phyloP scores from a whole-genome alignment of 2,888 invertebrate species.

The Steinernema hermaphroditum region DNA sequence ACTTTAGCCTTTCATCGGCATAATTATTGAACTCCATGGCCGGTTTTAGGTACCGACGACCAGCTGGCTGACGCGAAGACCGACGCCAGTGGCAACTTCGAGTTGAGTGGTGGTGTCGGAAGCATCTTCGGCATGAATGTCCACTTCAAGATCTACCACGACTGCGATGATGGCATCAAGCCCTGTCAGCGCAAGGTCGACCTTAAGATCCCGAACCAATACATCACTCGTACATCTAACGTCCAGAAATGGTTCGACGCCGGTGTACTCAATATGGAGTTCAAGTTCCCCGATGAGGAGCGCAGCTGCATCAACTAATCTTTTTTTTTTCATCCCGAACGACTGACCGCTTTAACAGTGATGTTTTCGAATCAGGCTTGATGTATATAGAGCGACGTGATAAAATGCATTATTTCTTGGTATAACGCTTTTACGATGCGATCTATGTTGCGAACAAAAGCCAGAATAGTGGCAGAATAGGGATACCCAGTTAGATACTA shows the following conservation, averaged over 20 bases:
- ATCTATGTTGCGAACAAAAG: too few relatives aligned
- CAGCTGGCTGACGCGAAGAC: conserved; percentile 50
- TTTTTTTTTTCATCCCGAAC: background rate
- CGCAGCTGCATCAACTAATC: conserved; percentile 49
- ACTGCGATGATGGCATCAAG: conserved; percentile 53
- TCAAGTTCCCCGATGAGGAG: conserved; percentile 54
- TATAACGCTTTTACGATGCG: too few relatives aligned
- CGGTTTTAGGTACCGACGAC: conserved; percentile 55
- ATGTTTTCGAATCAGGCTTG: background rate
- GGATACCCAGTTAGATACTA: too few relatives aligned
- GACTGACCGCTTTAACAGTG: background rate
- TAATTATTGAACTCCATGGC: too few relatives aligned
- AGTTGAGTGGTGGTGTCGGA: conserved; percentile 50
- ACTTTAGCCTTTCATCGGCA: too few relatives aligned
- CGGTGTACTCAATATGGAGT: conserved; percentile 58
- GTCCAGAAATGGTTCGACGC: conserved; percentile 57
- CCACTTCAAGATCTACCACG: conserved; percentile 50
- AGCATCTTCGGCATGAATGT: conserved; percentile 51
- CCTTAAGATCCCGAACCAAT: conserved; percentile 49
- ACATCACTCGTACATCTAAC: conserved; percentile 45
- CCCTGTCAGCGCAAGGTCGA: conserved; percentile 57
- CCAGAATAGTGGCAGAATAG: too few relatives aligned
- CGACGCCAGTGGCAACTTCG: conserved; percentile 49
- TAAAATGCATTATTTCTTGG: too few relatives aligned
- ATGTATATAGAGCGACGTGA: conserved; percentile 16